These are phyloP conservation scores for Eretmochelys imbricata DNA, from an alignment of 2,113 vertebrate genomes.

Conservation along the genomic window DNA sequence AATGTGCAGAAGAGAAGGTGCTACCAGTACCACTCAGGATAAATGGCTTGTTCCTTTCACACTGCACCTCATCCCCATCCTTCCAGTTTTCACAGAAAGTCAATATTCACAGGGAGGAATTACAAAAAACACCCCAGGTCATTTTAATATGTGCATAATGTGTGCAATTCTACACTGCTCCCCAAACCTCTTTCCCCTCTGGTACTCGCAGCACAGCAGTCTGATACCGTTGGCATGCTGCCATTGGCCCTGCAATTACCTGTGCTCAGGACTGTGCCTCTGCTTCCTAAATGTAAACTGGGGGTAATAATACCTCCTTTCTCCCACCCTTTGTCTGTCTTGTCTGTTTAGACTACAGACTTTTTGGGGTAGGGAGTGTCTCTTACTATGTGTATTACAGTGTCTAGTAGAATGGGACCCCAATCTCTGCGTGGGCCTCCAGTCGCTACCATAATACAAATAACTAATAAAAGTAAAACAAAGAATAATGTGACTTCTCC, in stretches of 20 bases:
- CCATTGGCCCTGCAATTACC: background rate
- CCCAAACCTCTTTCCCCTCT: constrained; percentile 1
- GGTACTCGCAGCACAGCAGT: background rate
- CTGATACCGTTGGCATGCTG: background rate
- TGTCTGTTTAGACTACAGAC: constrained; percentile 9
- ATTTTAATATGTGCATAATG: background rate
- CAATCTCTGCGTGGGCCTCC: background rate
- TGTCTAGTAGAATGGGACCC: background rate
- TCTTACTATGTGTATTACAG: background rate
- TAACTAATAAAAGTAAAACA: background rate
- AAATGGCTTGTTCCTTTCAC: background rate
- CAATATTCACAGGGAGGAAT: background rate
- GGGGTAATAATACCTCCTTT: background rate
- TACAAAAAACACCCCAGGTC: background rate
- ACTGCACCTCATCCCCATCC: background rate
- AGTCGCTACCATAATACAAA: background rate
- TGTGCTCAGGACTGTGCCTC: background rate
- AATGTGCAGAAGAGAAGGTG: background rate
- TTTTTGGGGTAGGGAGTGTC: background rate
- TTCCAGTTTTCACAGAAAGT: background rate
- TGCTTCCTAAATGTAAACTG: background rate
- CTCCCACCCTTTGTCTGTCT: background rate
- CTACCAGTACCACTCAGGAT: background rate
- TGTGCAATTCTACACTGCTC: background rate
- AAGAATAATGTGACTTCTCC: background rate